These are phyloP conservation scores for Mesocentrotus franciscanus DNA, from an alignment of 53 echinoderm and acorn worm genomes.

Conservation along the genomic window DNA sequence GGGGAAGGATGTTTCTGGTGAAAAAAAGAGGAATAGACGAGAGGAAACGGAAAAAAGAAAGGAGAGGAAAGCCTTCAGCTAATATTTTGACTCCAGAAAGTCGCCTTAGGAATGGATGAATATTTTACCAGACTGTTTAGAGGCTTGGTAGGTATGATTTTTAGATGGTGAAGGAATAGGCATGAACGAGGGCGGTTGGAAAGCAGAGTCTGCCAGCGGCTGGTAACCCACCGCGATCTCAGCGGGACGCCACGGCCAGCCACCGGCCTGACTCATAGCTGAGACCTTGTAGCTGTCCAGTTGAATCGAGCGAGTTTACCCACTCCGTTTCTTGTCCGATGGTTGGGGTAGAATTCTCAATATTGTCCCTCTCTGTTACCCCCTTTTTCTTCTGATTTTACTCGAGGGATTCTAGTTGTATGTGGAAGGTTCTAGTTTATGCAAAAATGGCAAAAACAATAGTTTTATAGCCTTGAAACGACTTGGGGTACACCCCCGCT, in stretches of 20 bases:
- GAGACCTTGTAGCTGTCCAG: slow-evolving; percentile 65
- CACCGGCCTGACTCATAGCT: slow-evolving; percentile 18
- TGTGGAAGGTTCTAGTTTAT: slow-evolving; percentile 19
- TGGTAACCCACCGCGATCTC: not conserved
- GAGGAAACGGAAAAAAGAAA: not conserved
- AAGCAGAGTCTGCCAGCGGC: slow-evolving; percentile 41
- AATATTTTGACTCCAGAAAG: slow-evolving; percentile 38
- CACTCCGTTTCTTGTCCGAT: not conserved
- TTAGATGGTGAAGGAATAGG: not conserved
- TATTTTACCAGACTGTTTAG: not conserved
- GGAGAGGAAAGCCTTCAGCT: slow-evolving; percentile 33
- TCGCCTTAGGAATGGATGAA: not conserved
- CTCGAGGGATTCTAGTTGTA: not conserved
- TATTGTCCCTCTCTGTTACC: slow-evolving; percentile 18
- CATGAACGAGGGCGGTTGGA: not conserved
- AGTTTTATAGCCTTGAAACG: slow-evolving; percentile 26
- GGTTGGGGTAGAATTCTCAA: slow-evolving; percentile 29
- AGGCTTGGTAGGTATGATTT: not conserved
- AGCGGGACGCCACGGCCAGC: slow-evolving; percentile 20
- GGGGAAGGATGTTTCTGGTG: not conserved
- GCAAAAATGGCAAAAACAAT: slow-evolving; percentile 47
- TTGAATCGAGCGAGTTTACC: slow-evolving; percentile 41
- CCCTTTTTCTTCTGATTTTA: not conserved
- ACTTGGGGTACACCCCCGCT: slow-evolving; percentile 37
- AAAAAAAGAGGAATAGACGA: not conserved